phyloP scores from a whole-genome alignment of 2,113 vertebrate genomes.

The Procavia capensis region DNA sequence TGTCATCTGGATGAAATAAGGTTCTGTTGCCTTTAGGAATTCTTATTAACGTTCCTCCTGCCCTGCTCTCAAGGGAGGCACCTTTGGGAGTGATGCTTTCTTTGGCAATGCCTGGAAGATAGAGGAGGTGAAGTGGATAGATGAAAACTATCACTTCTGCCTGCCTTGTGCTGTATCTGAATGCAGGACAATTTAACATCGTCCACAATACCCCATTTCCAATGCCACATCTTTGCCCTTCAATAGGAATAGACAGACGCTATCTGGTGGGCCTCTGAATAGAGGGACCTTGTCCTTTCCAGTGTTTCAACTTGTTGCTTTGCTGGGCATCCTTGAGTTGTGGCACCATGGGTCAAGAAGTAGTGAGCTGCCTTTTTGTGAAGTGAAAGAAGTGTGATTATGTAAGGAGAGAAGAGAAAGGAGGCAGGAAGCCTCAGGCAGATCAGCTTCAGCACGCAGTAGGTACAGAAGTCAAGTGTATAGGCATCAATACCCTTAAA shows the following conservation, averaged over 20 bases:
- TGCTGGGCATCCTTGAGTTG: neutral
- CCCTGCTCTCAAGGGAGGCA: neutral
- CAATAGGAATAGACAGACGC: neutral
- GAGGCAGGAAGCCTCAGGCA: neutral
- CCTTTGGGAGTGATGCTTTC: neutral
- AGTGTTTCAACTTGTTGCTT: neutral
- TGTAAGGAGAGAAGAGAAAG: rapidly evolving
- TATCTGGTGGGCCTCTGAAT: neutral
- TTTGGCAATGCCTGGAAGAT: neutral
- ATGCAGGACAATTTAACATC: neutral
- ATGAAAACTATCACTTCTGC: neutral
- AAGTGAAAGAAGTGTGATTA: neutral
- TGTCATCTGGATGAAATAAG: neutral
- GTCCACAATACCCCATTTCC: neutral
- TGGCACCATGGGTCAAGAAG: neutral
- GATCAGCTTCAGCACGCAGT: neutral
- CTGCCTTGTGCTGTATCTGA: neutral
- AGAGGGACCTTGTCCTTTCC: rapidly evolving
- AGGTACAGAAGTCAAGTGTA: rapidly evolving
- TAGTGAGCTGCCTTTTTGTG: neutral
- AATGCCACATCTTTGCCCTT: neutral
- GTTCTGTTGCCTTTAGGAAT: neutral
- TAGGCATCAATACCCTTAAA: neutral
- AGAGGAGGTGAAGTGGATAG: neutral
- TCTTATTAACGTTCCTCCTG: neutral